Evolutionary conservation across 1,140 invertebrate species (phyloP).

Genomic region (Neodiprion virginianus): DNA sequence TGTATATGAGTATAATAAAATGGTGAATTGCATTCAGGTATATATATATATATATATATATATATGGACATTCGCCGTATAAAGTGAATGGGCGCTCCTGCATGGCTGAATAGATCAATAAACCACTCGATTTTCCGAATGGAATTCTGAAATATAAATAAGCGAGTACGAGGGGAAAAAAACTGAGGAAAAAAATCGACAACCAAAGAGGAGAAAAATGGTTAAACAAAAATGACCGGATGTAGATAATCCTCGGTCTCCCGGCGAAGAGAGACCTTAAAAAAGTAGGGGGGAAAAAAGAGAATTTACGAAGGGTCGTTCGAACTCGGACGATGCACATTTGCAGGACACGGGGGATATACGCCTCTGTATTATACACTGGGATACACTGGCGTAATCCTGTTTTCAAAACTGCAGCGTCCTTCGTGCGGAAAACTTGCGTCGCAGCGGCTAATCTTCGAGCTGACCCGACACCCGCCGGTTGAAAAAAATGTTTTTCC

Average conservation of each 20-base stretch:
- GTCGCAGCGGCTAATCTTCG: too few relatives aligned
- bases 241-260: constrained; percentile 50
- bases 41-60: too few relatives aligned
- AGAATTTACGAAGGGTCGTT: constrained; percentile 12
- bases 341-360: constrained; percentile 22
- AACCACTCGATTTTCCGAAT: constrained; percentile 51
- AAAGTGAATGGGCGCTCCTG: constrained; percentile 37
- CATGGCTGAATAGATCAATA: constrained; percentile 40
- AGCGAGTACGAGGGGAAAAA: constrained; percentile 19
- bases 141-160: constrained; percentile 20
- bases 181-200: constrained; percentile 11
- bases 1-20: neutral
- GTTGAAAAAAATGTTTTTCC: neutral
- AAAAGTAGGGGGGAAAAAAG: constrained; percentile 19
- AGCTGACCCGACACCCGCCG: constrained; percentile 45
- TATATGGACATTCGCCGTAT: neutral
- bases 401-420: constrained; percentile 49
- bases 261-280: constrained; percentile 1
- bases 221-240: constrained; percentile 55
- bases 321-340: constrained; percentile 43
- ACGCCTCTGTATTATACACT: too few relatives aligned
- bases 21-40: neutral
- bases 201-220: constrained; percentile 34
- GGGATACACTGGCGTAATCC: constrained; percentile 41
- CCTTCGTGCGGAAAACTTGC: constrained; percentile 31